phyloP scores from a whole-genome alignment of 2,797 vertebrate species.

The Orestias chungarensis region DNA sequence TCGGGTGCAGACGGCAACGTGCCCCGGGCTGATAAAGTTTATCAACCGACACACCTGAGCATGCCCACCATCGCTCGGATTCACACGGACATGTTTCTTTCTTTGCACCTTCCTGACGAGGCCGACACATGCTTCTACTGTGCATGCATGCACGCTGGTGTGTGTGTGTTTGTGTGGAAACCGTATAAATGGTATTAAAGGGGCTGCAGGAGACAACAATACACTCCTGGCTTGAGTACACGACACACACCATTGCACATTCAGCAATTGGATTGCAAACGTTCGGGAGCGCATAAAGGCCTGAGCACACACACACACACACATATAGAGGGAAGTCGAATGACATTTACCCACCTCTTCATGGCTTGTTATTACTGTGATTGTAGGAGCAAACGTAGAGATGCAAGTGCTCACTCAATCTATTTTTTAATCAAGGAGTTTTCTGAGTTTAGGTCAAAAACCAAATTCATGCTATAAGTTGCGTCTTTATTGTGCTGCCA shows the following conservation, averaged over 20 bases:
- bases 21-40: conserved; percentile 72
- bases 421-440: background rate
- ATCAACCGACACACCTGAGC: conserved; percentile 70
- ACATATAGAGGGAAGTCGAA: conserved; percentile 4
- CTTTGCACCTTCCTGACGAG: conserved; percentile 40
- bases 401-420: background rate
- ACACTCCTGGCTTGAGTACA: conserved; percentile 58
- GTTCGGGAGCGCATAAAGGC: conserved; percentile 29
- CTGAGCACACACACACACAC: conserved; percentile 22
- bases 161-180: conserved; percentile 30
- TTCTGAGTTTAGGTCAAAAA: background rate
- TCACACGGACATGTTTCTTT: conserved; percentile 35
- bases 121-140: conserved; percentile 32
- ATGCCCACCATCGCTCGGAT: conserved; percentile 34
- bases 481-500: background rate
- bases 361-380: conserved; percentile 31
- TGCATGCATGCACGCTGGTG: conserved; percentile 3
- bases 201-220: conserved; percentile 55
- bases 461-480: background rate
- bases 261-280: conserved; percentile 35
- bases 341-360: conserved; percentile 44
- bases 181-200: conserved; percentile 50
- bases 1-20: conserved; percentile 61
- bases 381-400: conserved; percentile 21
- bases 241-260: conserved; percentile 53